Evolutionary conservation across 2,113 vertebrate genomes (phyloP).

Genomic region (Coptodon bakossiorum): DNA sequence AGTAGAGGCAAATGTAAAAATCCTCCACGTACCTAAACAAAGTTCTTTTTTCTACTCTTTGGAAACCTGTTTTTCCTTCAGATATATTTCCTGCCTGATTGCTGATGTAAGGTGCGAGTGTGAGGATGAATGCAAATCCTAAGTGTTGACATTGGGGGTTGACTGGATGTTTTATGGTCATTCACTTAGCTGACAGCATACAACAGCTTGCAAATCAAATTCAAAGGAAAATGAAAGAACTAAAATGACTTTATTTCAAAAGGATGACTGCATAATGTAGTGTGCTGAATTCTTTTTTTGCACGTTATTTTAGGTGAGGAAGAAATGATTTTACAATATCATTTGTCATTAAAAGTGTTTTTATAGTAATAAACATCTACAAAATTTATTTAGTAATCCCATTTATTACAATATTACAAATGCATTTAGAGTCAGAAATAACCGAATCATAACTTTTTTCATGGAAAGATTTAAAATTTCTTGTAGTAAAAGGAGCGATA

Average conservation of each 20-base stretch:
- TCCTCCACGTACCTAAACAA: not conserved
- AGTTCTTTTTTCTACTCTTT: not conserved
- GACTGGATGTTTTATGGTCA: constrained; percentile 58
- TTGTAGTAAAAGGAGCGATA: not conserved
- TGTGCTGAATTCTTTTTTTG: constrained; percentile 10
- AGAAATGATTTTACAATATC: not conserved
- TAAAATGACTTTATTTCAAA: constrained; percentile 42
- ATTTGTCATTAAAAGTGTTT: not conserved
- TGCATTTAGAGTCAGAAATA: not conserved
- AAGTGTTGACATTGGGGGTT: constrained; percentile 33
- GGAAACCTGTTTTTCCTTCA: not conserved
- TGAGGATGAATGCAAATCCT: constrained; percentile 48
- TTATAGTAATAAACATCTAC: not conserved
- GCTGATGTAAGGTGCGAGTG: constrained; percentile 2
- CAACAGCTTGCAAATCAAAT: constrained; percentile 63
- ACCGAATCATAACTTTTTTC: not conserved
- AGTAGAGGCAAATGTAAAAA: not conserved
- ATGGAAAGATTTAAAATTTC: not conserved
- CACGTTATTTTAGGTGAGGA: not conserved
- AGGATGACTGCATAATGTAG: constrained; percentile 36
- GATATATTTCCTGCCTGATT: not conserved
- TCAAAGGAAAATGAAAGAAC: constrained; percentile 31
- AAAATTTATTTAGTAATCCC: not conserved
- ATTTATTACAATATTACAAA: not conserved
- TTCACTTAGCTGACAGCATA: constrained; percentile 54